Base-by-base conservation (phyloP, 2,113 vertebrate genomes). In the Larimichthys crocea region DNA sequence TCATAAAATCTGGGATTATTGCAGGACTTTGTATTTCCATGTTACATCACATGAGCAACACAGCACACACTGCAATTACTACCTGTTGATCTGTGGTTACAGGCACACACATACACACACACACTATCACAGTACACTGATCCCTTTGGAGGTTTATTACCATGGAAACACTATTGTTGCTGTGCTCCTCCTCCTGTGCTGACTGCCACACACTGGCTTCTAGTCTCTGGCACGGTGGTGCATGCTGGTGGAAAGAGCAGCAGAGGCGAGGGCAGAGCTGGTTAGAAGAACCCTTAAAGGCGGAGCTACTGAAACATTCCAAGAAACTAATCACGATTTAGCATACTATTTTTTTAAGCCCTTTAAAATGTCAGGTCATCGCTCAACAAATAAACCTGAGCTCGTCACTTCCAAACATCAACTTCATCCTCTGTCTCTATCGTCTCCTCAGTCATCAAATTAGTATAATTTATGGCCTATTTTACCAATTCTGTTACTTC, bases 131-230 rank as follows among this genome's bases (percentile, higher is more conserved):
- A 65, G 70, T 62, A 15, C 35, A 49, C 60, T 20, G 22, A 60
- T 64, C 74, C 66, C 73, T 76, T 46, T 69, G 50, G 60, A 68
- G 70, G 56, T 74, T 78, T 83, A 85, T 88, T 88, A 26, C 83
- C 86, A 86, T 88, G 78, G 77, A 76, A 66, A 81, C 74, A 7
- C 10, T 14, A 46, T 74, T 72, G 74, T 75, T 59, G 65, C 44
- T 24, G 55, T 15, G 77, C 49, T 62, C 62, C 40, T 66, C 77
- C 79, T 17, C 5, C 62, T 29, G 59, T 15, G 55, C 53, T 19
- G 35, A 42, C 15, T 48, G 49, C 26, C 57, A 63, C 42, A 40
- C 42, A 5, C 53, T 31, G n/a, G 22, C 31, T 61, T 59, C 40
- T 5, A 2, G 60, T 64, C 52, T 12, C 50, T 22, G 46, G 20